phyloP scores from a whole-genome alignment of 2,888 invertebrate species.

The Heliconius ismenius region DNA sequence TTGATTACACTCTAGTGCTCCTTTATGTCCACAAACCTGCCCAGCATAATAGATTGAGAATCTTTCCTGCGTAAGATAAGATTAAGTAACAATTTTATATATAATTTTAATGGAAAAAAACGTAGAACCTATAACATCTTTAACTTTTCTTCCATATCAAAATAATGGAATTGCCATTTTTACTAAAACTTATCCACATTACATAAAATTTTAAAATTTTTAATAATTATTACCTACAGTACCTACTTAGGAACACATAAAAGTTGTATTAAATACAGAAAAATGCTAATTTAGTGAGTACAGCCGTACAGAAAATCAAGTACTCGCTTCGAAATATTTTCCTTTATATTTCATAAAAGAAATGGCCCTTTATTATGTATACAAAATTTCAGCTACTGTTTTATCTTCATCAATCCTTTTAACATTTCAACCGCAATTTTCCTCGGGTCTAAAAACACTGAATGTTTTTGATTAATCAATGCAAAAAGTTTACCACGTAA shows the following conservation, averaged over 20 bases:
- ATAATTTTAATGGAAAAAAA: background rate
- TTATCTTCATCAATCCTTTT: slow-evolving; percentile 21
- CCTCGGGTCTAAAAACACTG: slow-evolving; percentile 2
- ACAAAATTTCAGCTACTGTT: slow-evolving; percentile 12
- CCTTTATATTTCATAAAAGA: background rate
- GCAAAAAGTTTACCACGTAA: background rate
- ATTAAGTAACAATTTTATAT: background rate
- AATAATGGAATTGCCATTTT: no score
- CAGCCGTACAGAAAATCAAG: background rate
- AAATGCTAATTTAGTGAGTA: background rate
- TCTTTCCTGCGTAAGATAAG: background rate
- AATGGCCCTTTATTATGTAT: background rate
- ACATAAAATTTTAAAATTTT: no score
- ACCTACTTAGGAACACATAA: background rate
- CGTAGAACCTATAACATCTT: background rate
- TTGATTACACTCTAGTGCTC: slow-evolving; percentile 33
- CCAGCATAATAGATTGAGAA: slow-evolving; percentile 1
- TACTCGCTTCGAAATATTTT: background rate
- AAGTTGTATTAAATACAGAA: background rate
- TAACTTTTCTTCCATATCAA: no score
- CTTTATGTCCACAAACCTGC: slow-evolving; percentile 22
- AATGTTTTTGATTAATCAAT: slow-evolving; percentile 22
- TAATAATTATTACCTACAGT: background rate
- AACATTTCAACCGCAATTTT: slow-evolving; percentile 21
- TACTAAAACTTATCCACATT: no score